These are phyloP conservation scores for Chloromyia formosa DNA, from an alignment of 2,888 invertebrate genomes.

Conservation along the genomic window DNA sequence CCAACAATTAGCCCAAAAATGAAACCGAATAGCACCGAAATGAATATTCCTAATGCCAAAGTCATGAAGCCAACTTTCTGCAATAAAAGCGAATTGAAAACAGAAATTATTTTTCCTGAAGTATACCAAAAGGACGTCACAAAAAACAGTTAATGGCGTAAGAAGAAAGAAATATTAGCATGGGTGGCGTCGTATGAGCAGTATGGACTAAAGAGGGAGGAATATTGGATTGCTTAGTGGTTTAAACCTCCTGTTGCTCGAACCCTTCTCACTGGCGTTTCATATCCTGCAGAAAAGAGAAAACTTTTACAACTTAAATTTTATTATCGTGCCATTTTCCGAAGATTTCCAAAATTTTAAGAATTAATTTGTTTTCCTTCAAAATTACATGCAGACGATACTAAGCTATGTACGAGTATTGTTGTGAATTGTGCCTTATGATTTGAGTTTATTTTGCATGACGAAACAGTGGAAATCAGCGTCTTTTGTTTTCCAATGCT, in stretches of 20 bases:
- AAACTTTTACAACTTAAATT: conserved; percentile 14
- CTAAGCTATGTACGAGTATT: not conserved
- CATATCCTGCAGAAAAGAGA: too few species aligned
- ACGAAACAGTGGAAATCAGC: not conserved
- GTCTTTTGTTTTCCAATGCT: too few species aligned
- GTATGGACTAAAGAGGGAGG: not conserved
- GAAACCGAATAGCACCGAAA: conserved; percentile 83
- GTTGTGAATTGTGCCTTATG: not conserved
- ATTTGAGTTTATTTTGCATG: not conserved
- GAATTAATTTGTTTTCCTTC: not conserved
- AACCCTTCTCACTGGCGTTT: too few species aligned
- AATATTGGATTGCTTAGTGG: too few species aligned
- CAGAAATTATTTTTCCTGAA: not conserved
- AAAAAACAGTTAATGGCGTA: not conserved
- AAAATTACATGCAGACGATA: not conserved
- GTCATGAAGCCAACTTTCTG: conserved; percentile 76
- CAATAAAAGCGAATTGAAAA: conserved; percentile 47
- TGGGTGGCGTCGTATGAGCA: not conserved
- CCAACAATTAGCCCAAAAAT: conserved; percentile 79
- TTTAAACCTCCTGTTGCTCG: too few species aligned
- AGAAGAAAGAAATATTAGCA: not conserved
- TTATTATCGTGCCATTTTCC: not conserved
- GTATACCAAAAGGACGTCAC: not conserved
- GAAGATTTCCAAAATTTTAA: not conserved
- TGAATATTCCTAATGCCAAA: conserved; percentile 73